Percentiles rank a stretch among this genome's conserved stretches.
Conservation (phyloP, 2,113 vertebrate species). For the Candoia aspera region DNA sequence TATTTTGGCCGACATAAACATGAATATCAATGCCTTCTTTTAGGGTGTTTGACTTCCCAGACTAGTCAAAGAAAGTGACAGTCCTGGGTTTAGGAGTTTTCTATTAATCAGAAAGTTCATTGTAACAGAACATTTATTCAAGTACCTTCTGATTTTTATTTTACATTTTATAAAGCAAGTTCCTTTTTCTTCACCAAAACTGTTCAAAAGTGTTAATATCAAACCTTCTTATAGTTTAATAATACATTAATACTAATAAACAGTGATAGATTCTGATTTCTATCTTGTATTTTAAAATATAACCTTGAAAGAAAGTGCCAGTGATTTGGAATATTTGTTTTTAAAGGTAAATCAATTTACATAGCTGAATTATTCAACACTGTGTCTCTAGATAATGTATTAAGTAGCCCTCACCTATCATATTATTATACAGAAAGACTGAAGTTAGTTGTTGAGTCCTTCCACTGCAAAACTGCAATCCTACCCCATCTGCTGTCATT, state of each 20-base stretch:
- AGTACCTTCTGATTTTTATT: neutral
- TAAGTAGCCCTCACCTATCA: neutral
- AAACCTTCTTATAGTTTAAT: neutral
- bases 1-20: neutral
- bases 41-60: neutral
- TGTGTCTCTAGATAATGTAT: no score
- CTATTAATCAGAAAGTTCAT: neutral
- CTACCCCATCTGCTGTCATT: conserved; percentile 63
- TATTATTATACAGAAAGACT: neutral
- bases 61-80: neutral
- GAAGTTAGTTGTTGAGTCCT: neutral
- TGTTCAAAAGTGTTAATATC: neutral
- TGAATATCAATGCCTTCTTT: neutral
- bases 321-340: neutral
- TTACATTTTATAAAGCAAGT: neutral
- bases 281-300: conserved; percentile 2
- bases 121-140: neutral
- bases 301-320: neutral
- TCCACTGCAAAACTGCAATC: conserved; percentile 27
- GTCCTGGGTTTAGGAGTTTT: neutral
- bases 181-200: neutral
- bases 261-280: neutral
- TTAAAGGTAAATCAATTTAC: neutral
- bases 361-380: neutral
- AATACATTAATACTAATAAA: neutral